A percentile compares a stretch with the other conserved stretches of the same genome.
phyloP scores from a whole-genome alignment of 2,113 vertebrate species.

The Burhinus bistriatus region DNA sequence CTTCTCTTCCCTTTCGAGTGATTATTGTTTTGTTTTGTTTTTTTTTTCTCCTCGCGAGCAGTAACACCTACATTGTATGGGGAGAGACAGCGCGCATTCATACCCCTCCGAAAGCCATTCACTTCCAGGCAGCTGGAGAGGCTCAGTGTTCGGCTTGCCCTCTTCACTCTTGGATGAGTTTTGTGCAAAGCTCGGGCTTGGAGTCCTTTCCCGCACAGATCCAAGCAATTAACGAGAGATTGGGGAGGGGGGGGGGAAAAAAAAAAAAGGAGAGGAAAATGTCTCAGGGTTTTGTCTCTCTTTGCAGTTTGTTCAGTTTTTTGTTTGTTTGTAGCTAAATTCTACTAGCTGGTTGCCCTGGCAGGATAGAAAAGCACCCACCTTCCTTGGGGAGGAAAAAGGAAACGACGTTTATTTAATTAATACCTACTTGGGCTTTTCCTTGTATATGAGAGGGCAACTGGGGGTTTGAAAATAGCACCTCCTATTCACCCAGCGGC shows the following conservation, averaged over 20 bases:
- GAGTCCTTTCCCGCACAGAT: constrained; percentile 51
- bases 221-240: constrained; percentile 38
- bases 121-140: constrained; percentile 75
- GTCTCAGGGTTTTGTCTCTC: background rate
- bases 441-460: background rate
- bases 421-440: background rate
- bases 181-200: constrained; percentile 69
- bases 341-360: background rate
- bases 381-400: background rate
- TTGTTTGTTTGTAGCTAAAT: background rate
- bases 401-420: background rate
- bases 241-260: background rate
- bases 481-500: background rate
- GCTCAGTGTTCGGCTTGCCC: constrained; percentile 67
- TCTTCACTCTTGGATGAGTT: constrained; percentile 81
- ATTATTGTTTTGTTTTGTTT: constrained; percentile 19
- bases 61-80: constrained; percentile 75
- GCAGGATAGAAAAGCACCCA: background rate
- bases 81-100: constrained; percentile 65
- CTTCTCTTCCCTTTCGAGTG: constrained; percentile 4
- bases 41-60: constrained; percentile 45
- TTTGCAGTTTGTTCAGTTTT: background rate
- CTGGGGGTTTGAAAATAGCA: constrained; percentile 23
- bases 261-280: background rate
- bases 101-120: constrained; percentile 68